These are phyloP conservation scores for Oryctes rhinoceros DNA, from an alignment of 1,140 invertebrate genomes.

Conservation along the genomic window DNA sequence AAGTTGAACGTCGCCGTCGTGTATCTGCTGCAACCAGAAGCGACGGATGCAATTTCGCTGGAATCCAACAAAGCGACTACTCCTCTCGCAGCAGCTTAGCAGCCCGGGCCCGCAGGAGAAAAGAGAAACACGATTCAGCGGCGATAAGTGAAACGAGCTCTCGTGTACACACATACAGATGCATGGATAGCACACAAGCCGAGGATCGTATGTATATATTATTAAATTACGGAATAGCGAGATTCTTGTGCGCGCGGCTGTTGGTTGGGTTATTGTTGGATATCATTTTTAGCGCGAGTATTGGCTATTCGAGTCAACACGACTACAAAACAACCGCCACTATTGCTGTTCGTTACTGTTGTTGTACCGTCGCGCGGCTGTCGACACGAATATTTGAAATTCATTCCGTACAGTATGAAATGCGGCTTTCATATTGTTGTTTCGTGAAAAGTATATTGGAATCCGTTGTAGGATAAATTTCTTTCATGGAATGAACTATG, in stretches of 20 bases:
- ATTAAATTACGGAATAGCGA: slow-evolving; percentile 22
- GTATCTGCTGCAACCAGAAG: slow-evolving; percentile 25
- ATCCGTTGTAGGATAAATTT: not conserved
- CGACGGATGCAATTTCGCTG: slow-evolving; percentile 28
- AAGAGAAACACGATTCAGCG: slow-evolving; percentile 12
- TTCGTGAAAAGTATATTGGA: not conserved
- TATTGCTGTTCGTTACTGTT: slow-evolving; percentile 3
- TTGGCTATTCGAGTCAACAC: not conserved
- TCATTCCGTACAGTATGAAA: not conserved
- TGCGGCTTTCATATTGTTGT: not conserved
- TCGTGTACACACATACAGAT: not conserved
- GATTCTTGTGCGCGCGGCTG: not conserved
- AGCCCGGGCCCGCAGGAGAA: not conserved
- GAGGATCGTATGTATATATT: not conserved
- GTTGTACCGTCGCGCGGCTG: not conserved
- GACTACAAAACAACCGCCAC: not conserved
- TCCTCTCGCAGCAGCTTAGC: slow-evolving; percentile 2
- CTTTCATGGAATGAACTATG: not conserved
- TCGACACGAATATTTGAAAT: slow-evolving; percentile 3
- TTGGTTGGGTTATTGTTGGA: not conserved
- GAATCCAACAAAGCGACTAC: slow-evolving; percentile 6
- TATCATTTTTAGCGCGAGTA: not conserved
- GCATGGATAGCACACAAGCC: not conserved
- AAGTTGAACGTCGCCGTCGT: not conserved
- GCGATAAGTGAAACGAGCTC: slow-evolving; percentile 13